phyloP scores from a whole-genome alignment of 2,888 invertebrate genomes.

The Invenusta paracnida region DNA sequence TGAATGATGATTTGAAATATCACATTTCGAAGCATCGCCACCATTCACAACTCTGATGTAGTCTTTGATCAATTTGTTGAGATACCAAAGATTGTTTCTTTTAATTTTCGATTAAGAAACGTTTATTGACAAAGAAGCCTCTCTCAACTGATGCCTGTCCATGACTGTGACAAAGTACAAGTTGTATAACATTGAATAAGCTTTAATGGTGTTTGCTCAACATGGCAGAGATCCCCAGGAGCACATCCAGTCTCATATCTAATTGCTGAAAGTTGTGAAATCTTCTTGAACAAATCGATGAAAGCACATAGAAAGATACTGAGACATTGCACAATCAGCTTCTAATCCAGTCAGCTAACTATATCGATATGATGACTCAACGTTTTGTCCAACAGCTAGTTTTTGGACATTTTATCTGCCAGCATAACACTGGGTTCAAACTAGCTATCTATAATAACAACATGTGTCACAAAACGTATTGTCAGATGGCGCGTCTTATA shows the following conservation, averaged over 20 bases:
- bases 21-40: not conserved
- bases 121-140: not conserved
- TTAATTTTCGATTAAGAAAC: not conserved
- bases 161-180: not conserved
- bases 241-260: not conserved
- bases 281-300: not conserved
- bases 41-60: not conserved
- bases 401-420: too few species aligned
- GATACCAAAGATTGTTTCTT: not conserved
- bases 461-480: too few species aligned
- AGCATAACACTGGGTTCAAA: too few species aligned
- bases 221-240: not conserved
- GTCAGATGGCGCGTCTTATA: too few species aligned
- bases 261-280: not conserved
- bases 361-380: too few species aligned
- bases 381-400: too few species aligned
- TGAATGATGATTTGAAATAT: too few species aligned
- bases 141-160: conserved; percentile 11
- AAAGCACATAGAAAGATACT: too few species aligned
- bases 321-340: too few species aligned
- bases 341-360: too few species aligned
- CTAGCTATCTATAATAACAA: too few species aligned
- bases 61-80: conserved; percentile 42
- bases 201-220: not conserved
- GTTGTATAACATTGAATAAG: not conserved